Conservation (phyloP, 2,888 invertebrate species). For the Caenorhabditis sp. region DNA sequence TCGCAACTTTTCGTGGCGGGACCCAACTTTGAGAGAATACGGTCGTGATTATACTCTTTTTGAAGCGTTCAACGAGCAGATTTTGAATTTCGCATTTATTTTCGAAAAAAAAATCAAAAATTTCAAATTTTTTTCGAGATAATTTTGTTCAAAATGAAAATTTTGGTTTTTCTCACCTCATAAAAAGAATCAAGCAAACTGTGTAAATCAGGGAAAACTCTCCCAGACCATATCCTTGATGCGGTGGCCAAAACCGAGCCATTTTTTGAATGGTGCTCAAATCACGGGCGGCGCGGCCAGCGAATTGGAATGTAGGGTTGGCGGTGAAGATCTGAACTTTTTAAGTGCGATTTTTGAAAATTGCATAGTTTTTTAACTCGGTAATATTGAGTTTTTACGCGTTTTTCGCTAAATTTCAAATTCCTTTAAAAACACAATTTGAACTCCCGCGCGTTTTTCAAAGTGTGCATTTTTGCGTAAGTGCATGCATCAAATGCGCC, state of each 20-base stretch:
- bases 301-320: conserved; percentile 22
- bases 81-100: background rate
- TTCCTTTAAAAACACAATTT: background rate
- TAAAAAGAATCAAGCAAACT: conserved; percentile 43
- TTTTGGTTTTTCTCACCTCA: conserved; percentile 46
- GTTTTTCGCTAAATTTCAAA: background rate
- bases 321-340: conserved; percentile 44
- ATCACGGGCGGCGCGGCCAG: conserved; percentile 28
- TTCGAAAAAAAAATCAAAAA: too few species aligned
- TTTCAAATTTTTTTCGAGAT: too few species aligned
- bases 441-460: background rate
- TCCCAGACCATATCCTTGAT: conserved; percentile 44
- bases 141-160: too few species aligned
- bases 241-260: conserved; percentile 53
- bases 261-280: conserved; percentile 57
- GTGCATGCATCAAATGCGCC: background rate
- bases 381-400: background rate
- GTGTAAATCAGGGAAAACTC: conserved; percentile 53
- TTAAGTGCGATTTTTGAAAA: background rate
- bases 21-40: background rate
- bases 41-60: background rate
- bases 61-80: background rate
- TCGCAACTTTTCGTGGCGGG: background rate
- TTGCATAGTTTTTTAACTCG: background rate
- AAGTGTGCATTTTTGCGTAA: background rate